Conservation (phyloP, 2,113 vertebrate species). For the Oostethus manadensis region DNA sequence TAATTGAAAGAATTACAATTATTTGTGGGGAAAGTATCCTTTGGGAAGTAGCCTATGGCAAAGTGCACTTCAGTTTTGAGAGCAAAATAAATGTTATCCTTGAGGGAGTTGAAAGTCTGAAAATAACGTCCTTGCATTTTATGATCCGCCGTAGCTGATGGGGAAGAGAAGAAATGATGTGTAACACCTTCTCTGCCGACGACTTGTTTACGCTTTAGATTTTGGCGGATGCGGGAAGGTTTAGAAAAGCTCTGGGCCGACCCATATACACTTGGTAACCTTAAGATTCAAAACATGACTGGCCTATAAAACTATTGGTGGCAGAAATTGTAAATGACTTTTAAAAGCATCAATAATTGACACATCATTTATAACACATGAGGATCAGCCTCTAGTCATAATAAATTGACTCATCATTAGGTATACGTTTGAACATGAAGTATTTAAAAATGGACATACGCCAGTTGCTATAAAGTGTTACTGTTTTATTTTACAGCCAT, state of each 20-base stretch:
- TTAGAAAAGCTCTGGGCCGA: slow-evolving; percentile 1
- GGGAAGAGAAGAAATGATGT: slow-evolving; percentile 3
- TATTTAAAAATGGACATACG: neutral
- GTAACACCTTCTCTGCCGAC: neutral
- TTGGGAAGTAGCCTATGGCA: neutral
- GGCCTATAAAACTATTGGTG: neutral
- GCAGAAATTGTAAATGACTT: neutral
- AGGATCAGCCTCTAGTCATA: neutral
- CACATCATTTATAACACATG: neutral
- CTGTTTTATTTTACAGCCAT: slow-evolving; percentile 26
- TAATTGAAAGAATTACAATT: neutral
- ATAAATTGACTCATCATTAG: neutral
- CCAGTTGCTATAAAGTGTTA: slow-evolving; percentile 1
- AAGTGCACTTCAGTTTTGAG: neutral
- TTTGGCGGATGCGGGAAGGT: neutral
- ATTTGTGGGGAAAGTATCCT: neutral
- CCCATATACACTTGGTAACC: neutral
- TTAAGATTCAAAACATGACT: neutral
- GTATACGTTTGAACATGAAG: neutral
- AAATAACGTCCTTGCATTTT: neutral
- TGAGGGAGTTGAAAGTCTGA: neutral
- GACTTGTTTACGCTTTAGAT: slow-evolving; percentile 8
- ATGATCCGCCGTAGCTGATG: neutral
- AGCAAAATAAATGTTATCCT: neutral
- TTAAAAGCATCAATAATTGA: slow-evolving; percentile 3